A percentile compares a stretch with the other conserved stretches of the same genome.
Evolutionary conservation across 2,888 invertebrate species (phyloP).

Genomic region (Drosophila imparisetae): DNA sequence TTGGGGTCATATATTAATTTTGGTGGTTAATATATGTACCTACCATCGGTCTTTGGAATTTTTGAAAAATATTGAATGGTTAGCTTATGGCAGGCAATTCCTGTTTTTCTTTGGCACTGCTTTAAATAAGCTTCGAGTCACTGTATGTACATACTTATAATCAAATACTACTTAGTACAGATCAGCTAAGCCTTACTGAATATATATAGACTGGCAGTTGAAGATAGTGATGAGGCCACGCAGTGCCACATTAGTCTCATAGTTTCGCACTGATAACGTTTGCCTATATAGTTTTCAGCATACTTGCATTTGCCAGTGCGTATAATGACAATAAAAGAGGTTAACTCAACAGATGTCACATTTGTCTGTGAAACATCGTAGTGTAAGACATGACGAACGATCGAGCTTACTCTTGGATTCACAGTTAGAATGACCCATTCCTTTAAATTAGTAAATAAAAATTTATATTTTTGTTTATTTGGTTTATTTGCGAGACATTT

Average conservation of each 20-base stretch:
- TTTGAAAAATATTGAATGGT: too few relatives aligned
- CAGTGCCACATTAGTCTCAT: background rate
- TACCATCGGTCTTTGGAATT: too few relatives aligned
- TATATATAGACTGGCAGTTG: constrained; percentile 1
- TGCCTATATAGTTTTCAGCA: constrained; percentile 4
- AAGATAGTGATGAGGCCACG: constrained; percentile 9
- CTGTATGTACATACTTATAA: background rate
- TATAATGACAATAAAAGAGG: background rate
- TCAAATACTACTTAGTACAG: background rate
- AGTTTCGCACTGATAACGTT: constrained; percentile 7
- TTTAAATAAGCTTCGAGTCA: too few relatives aligned
- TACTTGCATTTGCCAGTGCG: background rate
- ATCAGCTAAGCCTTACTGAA: constrained; percentile 1
- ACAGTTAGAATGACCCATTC: background rate
- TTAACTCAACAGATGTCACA: constrained; percentile 1
- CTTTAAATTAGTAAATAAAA: background rate
- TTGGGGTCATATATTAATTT: too few relatives aligned
- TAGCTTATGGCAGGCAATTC: too few relatives aligned
- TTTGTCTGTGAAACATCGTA: background rate
- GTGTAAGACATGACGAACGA: background rate
- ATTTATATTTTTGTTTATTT: constrained; percentile 25
- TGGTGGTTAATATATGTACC: too few relatives aligned
- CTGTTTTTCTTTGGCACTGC: too few relatives aligned
- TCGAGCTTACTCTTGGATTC: background rate
- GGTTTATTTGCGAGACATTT: constrained; percentile 18